Conservation (phyloP, 2,888 invertebrate genomes). For the Iselma pallidipennis region DNA sequence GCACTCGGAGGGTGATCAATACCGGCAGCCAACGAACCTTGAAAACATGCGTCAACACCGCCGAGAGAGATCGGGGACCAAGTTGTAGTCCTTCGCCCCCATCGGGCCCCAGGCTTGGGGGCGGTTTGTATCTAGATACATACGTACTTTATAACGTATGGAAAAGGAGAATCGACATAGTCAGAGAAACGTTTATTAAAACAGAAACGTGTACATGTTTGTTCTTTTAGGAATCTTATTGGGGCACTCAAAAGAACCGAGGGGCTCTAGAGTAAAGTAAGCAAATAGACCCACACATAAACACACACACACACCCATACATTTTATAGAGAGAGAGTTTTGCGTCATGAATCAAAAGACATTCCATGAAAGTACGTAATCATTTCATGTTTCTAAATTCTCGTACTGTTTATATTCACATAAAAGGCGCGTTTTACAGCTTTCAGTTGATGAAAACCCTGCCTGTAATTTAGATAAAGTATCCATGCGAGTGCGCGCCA, state of each 20-base stretch:
- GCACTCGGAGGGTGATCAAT: slow-evolving; percentile 58
- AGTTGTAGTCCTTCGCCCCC: background rate
- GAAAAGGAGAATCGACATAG: slow-evolving; percentile 23
- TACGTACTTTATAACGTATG: background rate
- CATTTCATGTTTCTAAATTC: slow-evolving; percentile 40
- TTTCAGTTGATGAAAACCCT: slow-evolving; percentile 45
- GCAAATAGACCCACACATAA: background rate
- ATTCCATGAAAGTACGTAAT: slow-evolving; percentile 36
- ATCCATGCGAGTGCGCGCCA: slow-evolving; percentile 36
- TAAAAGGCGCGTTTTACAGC: slow-evolving; percentile 39
- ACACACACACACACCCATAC: background rate
- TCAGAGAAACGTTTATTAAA: slow-evolving; percentile 26
- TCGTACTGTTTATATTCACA: slow-evolving; percentile 38
- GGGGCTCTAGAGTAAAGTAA: background rate
- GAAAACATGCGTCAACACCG: slow-evolving; percentile 66
- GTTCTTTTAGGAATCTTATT: slow-evolving; percentile 25
- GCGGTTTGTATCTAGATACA: background rate
- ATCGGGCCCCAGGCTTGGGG: background rate
- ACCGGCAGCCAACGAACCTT: slow-evolving; percentile 62
- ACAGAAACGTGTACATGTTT: slow-evolving; percentile 31
- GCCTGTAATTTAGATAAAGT: slow-evolving; percentile 49
- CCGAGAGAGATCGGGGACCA: background rate
- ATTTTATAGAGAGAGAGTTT: slow-evolving; percentile 20
- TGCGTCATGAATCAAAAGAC: slow-evolving; percentile 38
- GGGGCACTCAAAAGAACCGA: slow-evolving; percentile 22